Evolutionary conservation across 2,888 invertebrate genomes (phyloP).

Genomic region (Acleris holmiana): DNA sequence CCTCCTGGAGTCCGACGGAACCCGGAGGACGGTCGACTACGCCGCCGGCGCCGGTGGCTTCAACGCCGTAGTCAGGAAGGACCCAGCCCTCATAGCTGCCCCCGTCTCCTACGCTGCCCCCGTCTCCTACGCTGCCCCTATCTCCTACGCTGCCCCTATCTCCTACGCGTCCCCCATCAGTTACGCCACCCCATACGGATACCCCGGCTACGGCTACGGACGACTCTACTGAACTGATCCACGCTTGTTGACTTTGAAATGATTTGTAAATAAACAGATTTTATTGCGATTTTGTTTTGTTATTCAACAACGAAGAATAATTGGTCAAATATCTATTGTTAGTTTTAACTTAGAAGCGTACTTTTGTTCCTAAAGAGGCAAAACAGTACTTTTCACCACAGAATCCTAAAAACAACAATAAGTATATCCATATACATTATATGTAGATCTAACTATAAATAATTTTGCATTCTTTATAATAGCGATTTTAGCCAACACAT

Average conservation of each 20-base stretch:
- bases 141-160: conserved; percentile 41
- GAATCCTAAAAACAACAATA: no score
- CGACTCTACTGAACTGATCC: conserved; percentile 34
- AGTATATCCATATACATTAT: no score
- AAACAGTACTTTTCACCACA: no score
- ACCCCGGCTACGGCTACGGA: conserved; percentile 45
- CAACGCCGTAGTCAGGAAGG: conserved; percentile 83
- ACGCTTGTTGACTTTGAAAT: conserved; percentile 22
- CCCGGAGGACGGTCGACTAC: conserved; percentile 82
- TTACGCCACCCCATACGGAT: conserved; percentile 39
- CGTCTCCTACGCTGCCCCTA: conserved; percentile 45
- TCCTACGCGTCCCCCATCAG: conserved; percentile 45
- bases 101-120: conserved; percentile 49
- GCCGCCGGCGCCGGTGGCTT: conserved; percentile 82
- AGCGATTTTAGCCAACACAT: no score
- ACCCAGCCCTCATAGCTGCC: conserved; percentile 66
- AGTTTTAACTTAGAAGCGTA: no score
- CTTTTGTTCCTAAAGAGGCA: no score
- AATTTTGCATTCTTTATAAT: no score
- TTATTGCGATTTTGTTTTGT: conserved; percentile 8
- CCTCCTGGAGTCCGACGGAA: conserved; percentile 81
- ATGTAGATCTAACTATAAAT: no score
- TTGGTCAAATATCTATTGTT: no score
- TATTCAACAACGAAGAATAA: no score
- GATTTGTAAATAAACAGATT: conserved; percentile 50